A percentile compares a stretch with the other conserved stretches of the same genome.
Evolutionary conservation across 1,140 invertebrate species (phyloP).

Genomic region (Pinna nobilis): DNA sequence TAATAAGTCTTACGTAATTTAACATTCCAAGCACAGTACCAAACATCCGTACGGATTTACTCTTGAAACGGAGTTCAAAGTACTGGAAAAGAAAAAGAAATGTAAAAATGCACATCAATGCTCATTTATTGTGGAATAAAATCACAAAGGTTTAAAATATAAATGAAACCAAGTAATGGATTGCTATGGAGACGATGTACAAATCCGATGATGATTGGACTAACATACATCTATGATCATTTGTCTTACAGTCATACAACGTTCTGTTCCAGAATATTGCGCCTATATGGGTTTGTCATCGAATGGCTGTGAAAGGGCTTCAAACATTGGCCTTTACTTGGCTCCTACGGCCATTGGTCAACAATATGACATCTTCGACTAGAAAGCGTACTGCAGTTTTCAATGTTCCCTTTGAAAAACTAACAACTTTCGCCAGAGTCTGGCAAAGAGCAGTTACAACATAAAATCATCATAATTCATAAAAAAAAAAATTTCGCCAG

Average conservation of each 20-base stretch:
- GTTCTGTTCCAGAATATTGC: not conserved
- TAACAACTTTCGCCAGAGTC: no score
- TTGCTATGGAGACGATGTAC: not conserved
- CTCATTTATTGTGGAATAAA: not conserved
- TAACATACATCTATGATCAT: not conserved
- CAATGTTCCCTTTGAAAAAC: no score
- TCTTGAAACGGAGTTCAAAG: conserved; percentile 20
- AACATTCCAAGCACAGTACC: not conserved
- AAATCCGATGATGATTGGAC: not conserved
- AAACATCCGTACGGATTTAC: not conserved
- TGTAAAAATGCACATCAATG: not conserved
- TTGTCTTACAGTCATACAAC: not conserved
- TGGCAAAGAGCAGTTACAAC: no score
- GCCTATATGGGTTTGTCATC: no score
- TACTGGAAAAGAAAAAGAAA: conserved; percentile 11
- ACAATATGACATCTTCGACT: no score
- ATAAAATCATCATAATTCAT: no score
- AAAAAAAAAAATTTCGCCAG: no score
- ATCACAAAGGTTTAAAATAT: not conserved
- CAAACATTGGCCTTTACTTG: no score
- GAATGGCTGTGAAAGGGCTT: no score
- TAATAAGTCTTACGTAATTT: conserved; percentile 10
- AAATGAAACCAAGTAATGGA: not conserved
- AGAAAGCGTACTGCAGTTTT: no score
- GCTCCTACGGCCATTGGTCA: no score